Conservation (phyloP, 1,140 invertebrate species). For the Drosophila cardini region DNA sequence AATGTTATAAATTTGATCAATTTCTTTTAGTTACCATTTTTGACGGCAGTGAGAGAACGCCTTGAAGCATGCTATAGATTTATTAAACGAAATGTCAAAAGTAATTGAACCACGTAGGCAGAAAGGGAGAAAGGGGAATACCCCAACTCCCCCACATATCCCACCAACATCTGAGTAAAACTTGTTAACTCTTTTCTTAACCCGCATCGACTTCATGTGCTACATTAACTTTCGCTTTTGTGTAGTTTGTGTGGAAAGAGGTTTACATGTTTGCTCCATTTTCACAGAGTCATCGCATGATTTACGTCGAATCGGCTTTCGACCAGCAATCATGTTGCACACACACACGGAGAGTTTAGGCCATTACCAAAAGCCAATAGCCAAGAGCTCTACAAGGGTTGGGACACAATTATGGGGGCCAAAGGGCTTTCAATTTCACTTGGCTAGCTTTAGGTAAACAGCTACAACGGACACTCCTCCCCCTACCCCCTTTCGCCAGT, state of each 20-base stretch:
- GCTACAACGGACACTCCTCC: conserved; percentile 31
- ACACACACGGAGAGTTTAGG: conserved; percentile 42
- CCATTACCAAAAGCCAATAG: conserved; percentile 57
- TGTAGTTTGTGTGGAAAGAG: conserved; percentile 13
- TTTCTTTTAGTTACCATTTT: no score
- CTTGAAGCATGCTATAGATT: conserved; percentile 52
- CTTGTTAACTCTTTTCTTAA: conserved; percentile 65
- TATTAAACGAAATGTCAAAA: conserved; percentile 74
- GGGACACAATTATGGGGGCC: conserved; percentile 70
- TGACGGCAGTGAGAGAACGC: background rate
- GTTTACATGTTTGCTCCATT: conserved; percentile 47
- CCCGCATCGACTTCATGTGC: conserved; percentile 47
- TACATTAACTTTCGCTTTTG: conserved; percentile 76
- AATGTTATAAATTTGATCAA: no score
- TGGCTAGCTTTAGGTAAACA: conserved; percentile 77
- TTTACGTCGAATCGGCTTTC: conserved; percentile 67
- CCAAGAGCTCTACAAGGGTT: conserved; percentile 27
- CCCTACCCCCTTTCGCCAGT: background rate
- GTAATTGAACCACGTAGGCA: conserved; percentile 74
- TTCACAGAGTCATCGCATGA: conserved; percentile 76
- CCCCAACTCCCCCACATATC: conserved; percentile 26
- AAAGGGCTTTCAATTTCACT: conserved; percentile 79
- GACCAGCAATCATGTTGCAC: conserved; percentile 65
- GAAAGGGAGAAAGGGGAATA: background rate
- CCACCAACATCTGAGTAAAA: conserved; percentile 8